Evolutionary conservation across 2,113 vertebrate species (phyloP).

Genomic region (Tragelaphus imberbis): DNA sequence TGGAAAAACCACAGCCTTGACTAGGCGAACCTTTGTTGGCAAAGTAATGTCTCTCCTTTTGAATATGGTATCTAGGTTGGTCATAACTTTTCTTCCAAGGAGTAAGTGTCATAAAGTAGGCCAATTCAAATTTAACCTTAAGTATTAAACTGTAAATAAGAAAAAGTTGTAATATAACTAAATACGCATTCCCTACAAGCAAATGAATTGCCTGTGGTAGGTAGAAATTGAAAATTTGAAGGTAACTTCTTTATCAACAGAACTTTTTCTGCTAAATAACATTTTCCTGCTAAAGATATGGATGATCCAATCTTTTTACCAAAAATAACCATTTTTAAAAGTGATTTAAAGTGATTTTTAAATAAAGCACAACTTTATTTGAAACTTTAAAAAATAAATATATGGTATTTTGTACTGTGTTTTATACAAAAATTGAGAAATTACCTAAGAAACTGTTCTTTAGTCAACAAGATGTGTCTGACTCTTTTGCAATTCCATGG

Average conservation of each 20-base stretch:
- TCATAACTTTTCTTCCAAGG: too few relatives aligned
- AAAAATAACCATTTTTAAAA: background rate
- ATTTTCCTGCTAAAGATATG: background rate
- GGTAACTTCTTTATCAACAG: background rate
- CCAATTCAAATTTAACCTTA: background rate
- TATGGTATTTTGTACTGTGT: background rate
- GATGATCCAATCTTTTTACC: background rate
- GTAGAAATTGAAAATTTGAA: conserved; percentile 5
- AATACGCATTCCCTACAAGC: background rate
- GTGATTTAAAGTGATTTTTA: background rate
- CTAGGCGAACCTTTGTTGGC: too few relatives aligned
- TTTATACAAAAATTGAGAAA: background rate
- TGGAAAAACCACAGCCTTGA: too few relatives aligned
- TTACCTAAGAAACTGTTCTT: background rate
- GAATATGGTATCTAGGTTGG: too few relatives aligned
- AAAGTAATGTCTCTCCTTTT: too few relatives aligned
- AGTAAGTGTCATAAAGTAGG: background rate
- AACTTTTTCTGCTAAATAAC: background rate
- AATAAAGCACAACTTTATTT: background rate
- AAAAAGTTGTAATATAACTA: background rate
- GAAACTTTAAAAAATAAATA: background rate
- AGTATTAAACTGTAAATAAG: background rate
- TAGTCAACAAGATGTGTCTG: background rate
- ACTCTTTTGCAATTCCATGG: background rate
- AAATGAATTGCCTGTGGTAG: background rate